Evolutionary conservation across 2,888 invertebrate genomes (phyloP).

Genomic region (Prosopocoilus inquinatus): DNA sequence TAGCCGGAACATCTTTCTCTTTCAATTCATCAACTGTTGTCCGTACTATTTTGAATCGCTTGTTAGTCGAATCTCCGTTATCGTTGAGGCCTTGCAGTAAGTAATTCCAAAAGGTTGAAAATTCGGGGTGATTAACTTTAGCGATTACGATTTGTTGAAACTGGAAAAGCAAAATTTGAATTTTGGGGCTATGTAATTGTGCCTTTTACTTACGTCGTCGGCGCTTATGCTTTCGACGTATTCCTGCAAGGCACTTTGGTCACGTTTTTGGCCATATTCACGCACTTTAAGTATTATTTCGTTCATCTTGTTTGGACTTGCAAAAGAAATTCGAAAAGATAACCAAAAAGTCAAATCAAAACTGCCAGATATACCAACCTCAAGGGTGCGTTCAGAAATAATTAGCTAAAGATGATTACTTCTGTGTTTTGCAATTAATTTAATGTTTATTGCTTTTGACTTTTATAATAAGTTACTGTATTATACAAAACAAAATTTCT

Average conservation of each 20-base stretch:
- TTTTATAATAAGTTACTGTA: too few species aligned
- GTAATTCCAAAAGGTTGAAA: constrained; percentile 41
- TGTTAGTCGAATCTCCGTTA: constrained; percentile 34
- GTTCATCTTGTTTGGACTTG: constrained; percentile 8
- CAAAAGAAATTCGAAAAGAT: too few species aligned
- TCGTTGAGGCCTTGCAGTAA: constrained; percentile 39
- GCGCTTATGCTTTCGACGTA: constrained; percentile 28
- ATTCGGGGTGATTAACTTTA: constrained; percentile 27
- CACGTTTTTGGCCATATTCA: constrained; percentile 37
- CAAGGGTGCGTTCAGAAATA: too few species aligned
- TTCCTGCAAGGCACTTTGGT: constrained; percentile 31
- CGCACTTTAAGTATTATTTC: constrained; percentile 31
- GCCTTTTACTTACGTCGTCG: constrained; percentile 34
- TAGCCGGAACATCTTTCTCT: constrained; percentile 32
- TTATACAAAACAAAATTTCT: too few species aligned
- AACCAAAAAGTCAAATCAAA: too few species aligned
- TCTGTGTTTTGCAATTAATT: too few species aligned
- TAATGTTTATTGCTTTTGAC: too few species aligned
- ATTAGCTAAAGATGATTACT: too few species aligned
- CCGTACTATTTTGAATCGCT: constrained; percentile 37
- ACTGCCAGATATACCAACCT: too few species aligned
- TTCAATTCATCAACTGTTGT: constrained; percentile 39
- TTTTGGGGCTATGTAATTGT: neutral
- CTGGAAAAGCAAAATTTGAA: neutral
- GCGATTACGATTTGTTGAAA: neutral